phyloP scores from a whole-genome alignment of 2,888 invertebrate genomes.

The Plutella xylostella region DNA sequence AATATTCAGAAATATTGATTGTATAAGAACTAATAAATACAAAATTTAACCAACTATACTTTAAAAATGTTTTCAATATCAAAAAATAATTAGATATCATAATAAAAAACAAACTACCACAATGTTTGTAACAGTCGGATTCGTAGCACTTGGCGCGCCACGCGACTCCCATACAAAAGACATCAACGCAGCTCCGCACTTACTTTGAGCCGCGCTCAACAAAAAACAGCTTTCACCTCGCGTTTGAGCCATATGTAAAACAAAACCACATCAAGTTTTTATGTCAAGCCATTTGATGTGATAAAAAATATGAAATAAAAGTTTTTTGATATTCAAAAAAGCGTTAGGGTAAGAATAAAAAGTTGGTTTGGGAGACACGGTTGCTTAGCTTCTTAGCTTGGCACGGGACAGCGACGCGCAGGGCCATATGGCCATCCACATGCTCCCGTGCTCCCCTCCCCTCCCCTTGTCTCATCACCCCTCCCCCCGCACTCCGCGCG shows the following conservation, averaged over 20 bases:
- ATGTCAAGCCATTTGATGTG: conserved; percentile 42
- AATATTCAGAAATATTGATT: too few relatives aligned
- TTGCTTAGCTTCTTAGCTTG: conserved; percentile 22
- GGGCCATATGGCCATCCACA: conserved; percentile 39
- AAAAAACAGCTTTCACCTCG: conserved; percentile 31
- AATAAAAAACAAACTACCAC: too few relatives aligned
- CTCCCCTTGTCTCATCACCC: conserved; percentile 18
- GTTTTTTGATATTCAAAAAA: conserved; percentile 41
- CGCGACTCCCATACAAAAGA: conserved; percentile 39
- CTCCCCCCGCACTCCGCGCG: not conserved
- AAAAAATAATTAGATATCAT: too few relatives aligned
- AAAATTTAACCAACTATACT: too few relatives aligned
- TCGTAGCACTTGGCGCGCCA: not conserved
- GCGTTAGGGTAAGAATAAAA: conserved; percentile 25
- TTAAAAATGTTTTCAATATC: too few relatives aligned
- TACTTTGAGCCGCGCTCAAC: not conserved
- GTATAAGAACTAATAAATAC: too few relatives aligned
- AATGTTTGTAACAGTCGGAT: not conserved
- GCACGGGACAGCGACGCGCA: conserved; percentile 15
- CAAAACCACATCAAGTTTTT: conserved; percentile 45
- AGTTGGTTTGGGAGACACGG: conserved; percentile 12
- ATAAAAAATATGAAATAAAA: conserved; percentile 34
- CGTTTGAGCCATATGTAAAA: conserved; percentile 35
- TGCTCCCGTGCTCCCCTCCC: conserved; percentile 43
- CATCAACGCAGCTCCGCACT: conserved; percentile 37